Percentiles rank a stretch among this genome's conserved stretches.
Conservation (phyloP, 92 coral and sea anemone genomes). For the Parazoanthus atlanticus region DNA sequence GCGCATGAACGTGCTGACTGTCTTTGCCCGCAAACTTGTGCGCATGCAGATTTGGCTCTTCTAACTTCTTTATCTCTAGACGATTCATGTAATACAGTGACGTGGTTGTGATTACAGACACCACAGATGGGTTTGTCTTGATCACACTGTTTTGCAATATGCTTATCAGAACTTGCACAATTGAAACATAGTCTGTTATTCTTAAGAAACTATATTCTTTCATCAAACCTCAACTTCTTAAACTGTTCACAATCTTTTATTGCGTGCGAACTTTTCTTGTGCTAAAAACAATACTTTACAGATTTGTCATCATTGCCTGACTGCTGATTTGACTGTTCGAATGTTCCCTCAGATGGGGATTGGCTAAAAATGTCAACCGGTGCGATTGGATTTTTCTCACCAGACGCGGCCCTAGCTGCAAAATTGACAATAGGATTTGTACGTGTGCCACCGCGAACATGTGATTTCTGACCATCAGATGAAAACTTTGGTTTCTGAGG, state of each 20-base stretch:
- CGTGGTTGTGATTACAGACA: conserved; percentile 62
- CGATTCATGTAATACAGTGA: conserved; percentile 60
- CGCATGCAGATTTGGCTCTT: conserved; percentile 46
- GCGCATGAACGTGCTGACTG: conserved; percentile 68
- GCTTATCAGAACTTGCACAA: not conserved
- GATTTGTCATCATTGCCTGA: too few relatives aligned
- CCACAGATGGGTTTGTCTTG: conserved; percentile 47
- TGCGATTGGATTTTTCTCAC: too few relatives aligned
- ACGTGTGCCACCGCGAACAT: too few relatives aligned
- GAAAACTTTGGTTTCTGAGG: too few relatives aligned
- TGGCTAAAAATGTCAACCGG: too few relatives aligned
- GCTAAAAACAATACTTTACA: not conserved
- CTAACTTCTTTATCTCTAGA: conserved; percentile 25
- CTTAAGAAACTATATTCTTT: not conserved
- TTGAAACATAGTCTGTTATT: not conserved
- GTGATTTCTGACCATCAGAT: too few relatives aligned
- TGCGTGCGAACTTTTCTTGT: not conserved
- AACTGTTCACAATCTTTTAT: not conserved
- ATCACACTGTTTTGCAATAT: conserved; percentile 37
- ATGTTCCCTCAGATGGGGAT: too few relatives aligned
- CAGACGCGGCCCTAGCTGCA: too few relatives aligned
- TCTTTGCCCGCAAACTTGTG: conserved; percentile 55
- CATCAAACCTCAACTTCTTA: not conserved
- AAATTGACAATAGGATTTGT: too few relatives aligned
- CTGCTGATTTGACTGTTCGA: too few relatives aligned